A percentile compares a stretch with the other conserved stretches of the same genome.
phyloP scores from a whole-genome alignment of 1,140 invertebrate species.

The Trypoxylus dichotomus region DNA sequence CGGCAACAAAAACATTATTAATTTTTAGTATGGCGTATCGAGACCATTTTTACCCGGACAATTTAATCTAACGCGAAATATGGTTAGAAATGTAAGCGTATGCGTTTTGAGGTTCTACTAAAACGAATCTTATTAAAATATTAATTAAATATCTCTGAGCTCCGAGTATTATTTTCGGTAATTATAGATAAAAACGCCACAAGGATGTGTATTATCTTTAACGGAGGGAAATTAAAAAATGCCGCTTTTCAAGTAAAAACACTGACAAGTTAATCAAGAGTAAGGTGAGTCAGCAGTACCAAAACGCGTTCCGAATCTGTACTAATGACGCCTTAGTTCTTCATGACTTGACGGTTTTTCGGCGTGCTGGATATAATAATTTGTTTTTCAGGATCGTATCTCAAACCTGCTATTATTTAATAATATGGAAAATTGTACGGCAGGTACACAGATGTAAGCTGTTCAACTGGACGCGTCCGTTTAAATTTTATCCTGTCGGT shows the following conservation, averaged over 20 bases:
- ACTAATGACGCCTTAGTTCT: slow-evolving; percentile 43
- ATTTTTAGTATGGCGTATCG: neutral
- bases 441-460: neutral
- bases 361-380: slow-evolving; percentile 16
- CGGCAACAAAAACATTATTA: slow-evolving; percentile 7
- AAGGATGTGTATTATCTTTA: slow-evolving; percentile 15
- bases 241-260: slow-evolving; percentile 47
- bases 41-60: neutral
- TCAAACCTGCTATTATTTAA: slow-evolving; percentile 22
- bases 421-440: slow-evolving; percentile 26
- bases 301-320: slow-evolving; percentile 44
- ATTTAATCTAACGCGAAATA: slow-evolving; percentile 4
- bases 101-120: neutral
- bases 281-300: slow-evolving; percentile 45
- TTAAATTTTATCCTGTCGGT: neutral
- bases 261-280: slow-evolving; percentile 51
- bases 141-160: slow-evolving; percentile 20
- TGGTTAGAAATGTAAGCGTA: slow-evolving; percentile 4
- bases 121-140: slow-evolving; percentile 30
- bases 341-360: slow-evolving; percentile 41
- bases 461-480: neutral
- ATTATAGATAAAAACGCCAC: slow-evolving; percentile 25
- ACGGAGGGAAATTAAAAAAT: slow-evolving; percentile 41
- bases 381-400: slow-evolving; percentile 25
- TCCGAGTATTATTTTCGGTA: slow-evolving; percentile 19